Evolutionary conservation across 2,113 vertebrate genomes (phyloP).

Genomic region (Hoplias malabaricus): DNA sequence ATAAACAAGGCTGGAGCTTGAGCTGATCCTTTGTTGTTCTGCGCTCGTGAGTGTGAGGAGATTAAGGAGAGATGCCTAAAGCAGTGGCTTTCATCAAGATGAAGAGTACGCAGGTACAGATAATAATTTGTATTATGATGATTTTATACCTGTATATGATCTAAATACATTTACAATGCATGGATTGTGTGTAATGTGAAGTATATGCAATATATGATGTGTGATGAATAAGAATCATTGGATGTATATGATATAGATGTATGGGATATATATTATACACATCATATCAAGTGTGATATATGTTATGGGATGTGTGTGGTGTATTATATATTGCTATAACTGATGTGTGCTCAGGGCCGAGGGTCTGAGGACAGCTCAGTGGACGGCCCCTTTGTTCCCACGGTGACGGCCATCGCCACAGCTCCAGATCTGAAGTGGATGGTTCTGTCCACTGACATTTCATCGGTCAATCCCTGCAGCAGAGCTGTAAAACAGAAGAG

Average conservation of each 20-base stretch:
- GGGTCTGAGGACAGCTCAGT: slow-evolving; percentile 72
- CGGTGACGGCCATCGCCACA: slow-evolving; percentile 83
- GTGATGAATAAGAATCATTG: no score
- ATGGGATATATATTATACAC: neutral
- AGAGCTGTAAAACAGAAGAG: slow-evolving; percentile 73
- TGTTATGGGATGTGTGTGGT: slow-evolving; percentile 17
- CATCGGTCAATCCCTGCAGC: slow-evolving; percentile 77
- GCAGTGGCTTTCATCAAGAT: slow-evolving; percentile 64
- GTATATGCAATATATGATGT: no score
- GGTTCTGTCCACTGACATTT: slow-evolving; percentile 81
- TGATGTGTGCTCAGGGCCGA: slow-evolving; percentile 73
- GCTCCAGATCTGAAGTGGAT: slow-evolving; percentile 85
- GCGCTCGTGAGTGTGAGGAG: no score
- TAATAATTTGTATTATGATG: slow-evolving; percentile 1
- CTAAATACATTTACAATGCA: neutral
- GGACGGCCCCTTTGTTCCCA: slow-evolving; percentile 82
- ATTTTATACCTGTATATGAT: neutral
- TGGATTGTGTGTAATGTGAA: neutral
- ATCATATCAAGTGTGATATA: slow-evolving; percentile 9
- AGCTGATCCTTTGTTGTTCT: neutral
- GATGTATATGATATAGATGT: no score
- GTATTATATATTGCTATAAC: slow-evolving; percentile 38
- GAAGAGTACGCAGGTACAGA: slow-evolving; percentile 78
- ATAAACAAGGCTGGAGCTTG: neutral
- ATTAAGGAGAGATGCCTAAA: slow-evolving; percentile 49